Percentiles rank a stretch among this genome's conserved stretches.
Evolutionary conservation across 2,113 vertebrate species (phyloP).

Genomic region (Promerops cafer): DNA sequence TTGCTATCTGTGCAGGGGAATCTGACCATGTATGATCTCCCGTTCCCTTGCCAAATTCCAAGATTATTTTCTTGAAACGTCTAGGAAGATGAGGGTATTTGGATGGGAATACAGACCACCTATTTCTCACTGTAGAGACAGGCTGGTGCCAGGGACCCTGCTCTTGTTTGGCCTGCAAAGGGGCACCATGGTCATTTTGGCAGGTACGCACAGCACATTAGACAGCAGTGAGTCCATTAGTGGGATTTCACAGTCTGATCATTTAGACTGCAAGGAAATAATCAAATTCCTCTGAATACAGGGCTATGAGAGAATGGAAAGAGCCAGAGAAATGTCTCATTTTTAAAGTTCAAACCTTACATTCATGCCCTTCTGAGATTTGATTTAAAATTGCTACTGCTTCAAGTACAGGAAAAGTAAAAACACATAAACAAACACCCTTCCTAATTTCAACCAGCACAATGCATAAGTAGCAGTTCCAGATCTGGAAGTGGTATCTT

Average conservation of each 20-base stretch:
- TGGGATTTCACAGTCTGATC: not conserved
- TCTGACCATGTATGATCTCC: not conserved
- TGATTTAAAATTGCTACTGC: not conserved
- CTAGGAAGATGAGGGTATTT: not conserved
- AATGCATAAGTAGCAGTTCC: not conserved
- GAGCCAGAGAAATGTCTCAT: not conserved
- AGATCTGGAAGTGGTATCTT: not conserved
- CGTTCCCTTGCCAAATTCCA: not conserved
- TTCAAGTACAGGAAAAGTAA: not conserved
- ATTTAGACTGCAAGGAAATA: not conserved
- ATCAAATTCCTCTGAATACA: not conserved
- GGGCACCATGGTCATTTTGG: not conserved
- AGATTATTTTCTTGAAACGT: not conserved
- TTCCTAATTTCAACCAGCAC: not conserved
- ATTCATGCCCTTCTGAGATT: not conserved
- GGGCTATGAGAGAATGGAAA: not conserved
- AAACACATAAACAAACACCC: not conserved
- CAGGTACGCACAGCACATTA: not conserved
- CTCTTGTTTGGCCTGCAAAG: not conserved
- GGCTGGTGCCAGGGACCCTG: not conserved
- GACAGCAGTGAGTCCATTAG: not conserved
- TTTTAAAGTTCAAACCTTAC: not conserved
- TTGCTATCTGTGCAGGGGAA: not conserved
- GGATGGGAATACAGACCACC: not conserved
- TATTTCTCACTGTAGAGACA: not conserved